Base-by-base conservation (phyloP, 2,797 vertebrate genomes). In the Falco berigora region DNA sequence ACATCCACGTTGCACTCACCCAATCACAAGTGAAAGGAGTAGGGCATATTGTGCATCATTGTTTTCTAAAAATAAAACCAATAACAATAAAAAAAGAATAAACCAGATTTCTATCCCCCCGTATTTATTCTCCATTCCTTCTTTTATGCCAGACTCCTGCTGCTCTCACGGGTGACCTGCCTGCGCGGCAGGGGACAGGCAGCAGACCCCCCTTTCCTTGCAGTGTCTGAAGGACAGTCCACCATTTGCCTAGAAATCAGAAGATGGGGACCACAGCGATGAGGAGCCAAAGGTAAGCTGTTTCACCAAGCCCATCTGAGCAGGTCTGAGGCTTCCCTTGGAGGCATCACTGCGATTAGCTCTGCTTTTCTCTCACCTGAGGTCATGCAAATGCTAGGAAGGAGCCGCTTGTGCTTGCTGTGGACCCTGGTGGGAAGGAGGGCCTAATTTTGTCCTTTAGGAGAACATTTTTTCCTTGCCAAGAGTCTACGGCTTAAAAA, bases 311-410 rank as follows among this genome's bases (percentile, higher is more conserved):
- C 30, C 61, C 49, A 16, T 22, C 34, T 15, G 34, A 86, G 63
- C 4, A 8, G 32, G 19, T 27, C 64, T 36, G 58, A 91, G 53
- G 56, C 80, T 96, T 94, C 88, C 88, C 89, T 55, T 27, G 50
- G 52, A 59, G 66, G 96, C 94, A 95, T 97, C 95, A 94, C 91
- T 97, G 98, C 97, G 95, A 98, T 98, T 98, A 98, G 98, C 97
- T 90, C 95, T 75, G 97, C 97, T 98, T 98, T 97, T 97, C 97
- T 98, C 96, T 88, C 90, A 67, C 93, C 97, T 97, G 98, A 98
- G 97, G 97, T 98, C 97, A 97, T 38, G 84, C 90, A 94, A 97
- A 97, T 95, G 90, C 97, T 97, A 93, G 97, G 95, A 63, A 97
- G 97, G 95, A 96, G 94, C 92, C 96, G 75, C 68, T n/a, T 52